A percentile compares a stretch with the other conserved stretches of the same genome.
Conservation (phyloP, 2,888 invertebrate species). For the Drosophila buzzatii region DNA sequence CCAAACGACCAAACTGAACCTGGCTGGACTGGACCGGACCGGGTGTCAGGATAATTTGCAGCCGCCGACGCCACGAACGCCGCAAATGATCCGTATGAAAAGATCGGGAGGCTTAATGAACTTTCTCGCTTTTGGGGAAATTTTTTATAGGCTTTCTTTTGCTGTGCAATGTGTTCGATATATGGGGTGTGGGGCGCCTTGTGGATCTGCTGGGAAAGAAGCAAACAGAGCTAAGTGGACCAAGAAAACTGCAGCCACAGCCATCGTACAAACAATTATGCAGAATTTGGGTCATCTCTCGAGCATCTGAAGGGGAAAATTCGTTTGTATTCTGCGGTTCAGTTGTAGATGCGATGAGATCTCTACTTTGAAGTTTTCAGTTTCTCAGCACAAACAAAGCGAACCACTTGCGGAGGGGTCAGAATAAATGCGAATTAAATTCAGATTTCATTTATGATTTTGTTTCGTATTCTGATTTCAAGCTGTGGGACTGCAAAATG, state of each 20-base stretch:
- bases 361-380: slow-evolving; percentile 32
- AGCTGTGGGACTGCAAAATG: slow-evolving; percentile 46
- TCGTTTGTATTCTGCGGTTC: slow-evolving; percentile 37
- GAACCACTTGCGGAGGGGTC: slow-evolving; percentile 41
- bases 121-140: slow-evolving; percentile 65
- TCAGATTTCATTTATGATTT: slow-evolving; percentile 63
- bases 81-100: slow-evolving; percentile 71
- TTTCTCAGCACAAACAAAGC: slow-evolving; percentile 52
- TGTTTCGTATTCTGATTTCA: slow-evolving; percentile 40
- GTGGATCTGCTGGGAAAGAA: slow-evolving; percentile 44
- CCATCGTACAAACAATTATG: slow-evolving; percentile 67
- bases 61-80: slow-evolving; percentile 66
- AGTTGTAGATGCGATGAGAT: slow-evolving; percentile 54
- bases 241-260: slow-evolving; percentile 35
- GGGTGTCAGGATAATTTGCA: slow-evolving; percentile 77
- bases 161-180: too few species aligned
- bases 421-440: slow-evolving; percentile 63
- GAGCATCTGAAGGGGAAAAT: slow-evolving; percentile 45
- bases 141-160: too few species aligned
- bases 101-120: slow-evolving; percentile 68
- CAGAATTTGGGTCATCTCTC: slow-evolving; percentile 72
- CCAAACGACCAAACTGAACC: slow-evolving; percentile 7
- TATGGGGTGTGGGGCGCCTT: slow-evolving; percentile 6
- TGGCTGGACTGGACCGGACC: slow-evolving; percentile 35
- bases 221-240: slow-evolving; percentile 34